Conservation (phyloP, 2,797 vertebrate genomes). For the Xenops minutus region DNA sequence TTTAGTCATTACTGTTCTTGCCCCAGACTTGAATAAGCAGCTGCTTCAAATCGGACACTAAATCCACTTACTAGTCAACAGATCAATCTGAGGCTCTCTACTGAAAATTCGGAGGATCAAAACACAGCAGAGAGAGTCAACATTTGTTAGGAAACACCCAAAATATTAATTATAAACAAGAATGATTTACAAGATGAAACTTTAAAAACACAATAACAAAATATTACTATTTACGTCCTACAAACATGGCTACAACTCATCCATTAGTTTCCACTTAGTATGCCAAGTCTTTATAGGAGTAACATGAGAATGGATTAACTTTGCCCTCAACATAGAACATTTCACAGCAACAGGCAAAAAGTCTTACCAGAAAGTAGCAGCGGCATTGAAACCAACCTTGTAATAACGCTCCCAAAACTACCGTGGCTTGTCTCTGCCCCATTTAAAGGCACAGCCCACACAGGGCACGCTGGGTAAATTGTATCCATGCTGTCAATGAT, state of each 20-base stretch:
- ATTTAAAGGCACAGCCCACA: not conserved
- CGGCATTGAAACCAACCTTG: fast-evolving
- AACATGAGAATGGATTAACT: not conserved
- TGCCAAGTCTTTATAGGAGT: not conserved
- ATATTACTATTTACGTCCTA: not conserved
- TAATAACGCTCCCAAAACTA: not conserved
- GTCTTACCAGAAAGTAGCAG: not conserved
- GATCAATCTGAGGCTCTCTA: not conserved
- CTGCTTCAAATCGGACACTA: not conserved
- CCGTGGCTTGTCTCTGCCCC: not conserved
- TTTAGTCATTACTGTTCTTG: not conserved
- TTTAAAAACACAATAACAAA: not conserved
- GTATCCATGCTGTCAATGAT: not conserved
- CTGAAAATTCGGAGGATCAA: not conserved
- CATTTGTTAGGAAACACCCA: not conserved
- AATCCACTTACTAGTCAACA: slow-evolving; percentile 17
- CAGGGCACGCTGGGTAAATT: not conserved
- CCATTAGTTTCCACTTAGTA: not conserved
- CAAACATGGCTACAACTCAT: not conserved
- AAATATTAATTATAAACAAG: not conserved
- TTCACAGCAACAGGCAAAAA: not conserved
- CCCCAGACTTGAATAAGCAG: not conserved
- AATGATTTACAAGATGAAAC: not conserved
- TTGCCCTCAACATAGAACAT: not conserved
- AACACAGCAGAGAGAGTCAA: not conserved